Evolutionary conservation across 2,797 vertebrate species (phyloP), one percentile per base, ranked within the genome.

Genomic region (Etheostoma nigrum): DNA sequence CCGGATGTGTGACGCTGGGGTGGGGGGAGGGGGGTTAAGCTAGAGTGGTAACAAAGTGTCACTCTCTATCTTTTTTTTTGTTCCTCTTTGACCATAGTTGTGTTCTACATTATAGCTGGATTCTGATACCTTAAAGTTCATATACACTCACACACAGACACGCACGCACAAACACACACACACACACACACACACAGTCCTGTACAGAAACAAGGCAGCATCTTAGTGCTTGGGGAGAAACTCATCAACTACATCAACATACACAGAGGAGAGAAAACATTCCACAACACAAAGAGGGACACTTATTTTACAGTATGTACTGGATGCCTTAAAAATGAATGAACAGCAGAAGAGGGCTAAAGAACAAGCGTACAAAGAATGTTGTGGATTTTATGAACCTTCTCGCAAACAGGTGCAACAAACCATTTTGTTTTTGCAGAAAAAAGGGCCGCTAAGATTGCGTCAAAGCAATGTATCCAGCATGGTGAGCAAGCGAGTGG

Each of bases 401-500:
- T 75, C 76, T 48, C 64, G 78, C 81, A 91, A 86, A 86, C 83
- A 72, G 68, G 81, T 84, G 74, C 82, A 88, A 86, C 63, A 83
- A 85, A 78, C 81, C 74, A 52, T 23, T 33, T 25, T 63, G 68
- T 71, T 81, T 87, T 82, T 79, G 71, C 67, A 92, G 93, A 95
- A 42, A 58, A 72, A 91, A 92, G n/a, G 76, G 73, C 85, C 72
- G 70, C 81, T 71, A 82, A 63, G 76, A 83, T 70, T 81, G 83
- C 79, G 84, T 80, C 83, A 69, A 40, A 27, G 23, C 66, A 80
- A 82, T 69, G 79, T 79, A 89, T 85, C 60, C 93, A 95, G 90
- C 93, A 40, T 12, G 86, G 71, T 94, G 95, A 95, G 94, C 94
- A 86, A 77, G 97, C 65, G 23, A 87, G 76, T 68, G 82, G 88